Conservation (phyloP, 1,140 invertebrate genomes). For the Pollicipes pollicipes region DNA sequence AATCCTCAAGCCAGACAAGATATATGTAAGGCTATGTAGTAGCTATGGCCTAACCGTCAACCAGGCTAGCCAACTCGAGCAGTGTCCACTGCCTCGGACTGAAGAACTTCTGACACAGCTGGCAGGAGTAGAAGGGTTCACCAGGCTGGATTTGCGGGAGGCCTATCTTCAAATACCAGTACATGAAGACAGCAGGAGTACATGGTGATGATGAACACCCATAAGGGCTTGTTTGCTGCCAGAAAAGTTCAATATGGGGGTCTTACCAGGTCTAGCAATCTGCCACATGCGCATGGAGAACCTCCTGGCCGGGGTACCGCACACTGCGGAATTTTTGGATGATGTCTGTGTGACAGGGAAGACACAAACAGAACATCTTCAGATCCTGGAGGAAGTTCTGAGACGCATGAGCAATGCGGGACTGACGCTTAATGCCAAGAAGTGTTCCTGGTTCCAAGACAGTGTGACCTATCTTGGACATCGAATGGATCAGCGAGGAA, state of each 20-base stretch:
- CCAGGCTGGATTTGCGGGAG: neutral
- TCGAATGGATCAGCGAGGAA: neutral
- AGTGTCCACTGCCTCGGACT: neutral
- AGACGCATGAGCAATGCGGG: neutral
- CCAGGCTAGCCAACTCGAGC: neutral
- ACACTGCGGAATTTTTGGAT: neutral
- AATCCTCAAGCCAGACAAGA: neutral
- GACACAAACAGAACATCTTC: constrained; percentile 2
- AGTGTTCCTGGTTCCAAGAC: neutral
- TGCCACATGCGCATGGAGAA: neutral
- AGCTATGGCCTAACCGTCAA: neutral
- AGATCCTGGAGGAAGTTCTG: too few species aligned
- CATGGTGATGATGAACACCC: neutral
- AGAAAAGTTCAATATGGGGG: neutral
- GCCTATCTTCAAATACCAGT: neutral
- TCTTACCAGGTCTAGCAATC: neutral
- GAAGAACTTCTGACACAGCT: neutral
- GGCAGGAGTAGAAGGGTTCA: neutral
- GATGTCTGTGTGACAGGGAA: constrained; percentile 7
- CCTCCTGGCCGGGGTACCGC: neutral
- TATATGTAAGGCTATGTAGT: neutral
- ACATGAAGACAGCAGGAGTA: too few species aligned
- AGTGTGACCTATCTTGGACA: neutral
- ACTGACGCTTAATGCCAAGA: neutral
- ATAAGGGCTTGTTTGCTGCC: neutral